Base-by-base conservation (phyloP, 2,113 vertebrate species). In the Vulpes ferrilata region DNA sequence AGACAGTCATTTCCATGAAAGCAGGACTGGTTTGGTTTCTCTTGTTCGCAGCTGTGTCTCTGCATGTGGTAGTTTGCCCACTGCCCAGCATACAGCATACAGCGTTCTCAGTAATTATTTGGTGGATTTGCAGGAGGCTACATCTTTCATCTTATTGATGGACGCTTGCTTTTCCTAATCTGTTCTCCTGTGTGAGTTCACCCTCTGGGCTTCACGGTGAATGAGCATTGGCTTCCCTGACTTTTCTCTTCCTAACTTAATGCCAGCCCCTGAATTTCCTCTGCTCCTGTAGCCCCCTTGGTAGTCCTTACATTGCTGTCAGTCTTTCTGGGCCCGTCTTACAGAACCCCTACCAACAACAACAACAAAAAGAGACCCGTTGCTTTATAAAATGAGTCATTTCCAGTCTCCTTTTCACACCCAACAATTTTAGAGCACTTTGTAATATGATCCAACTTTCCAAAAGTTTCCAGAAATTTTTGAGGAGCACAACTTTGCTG, bases 351-450 rank as follows among this genome's bases (percentile, higher is more conserved):
- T 79, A 38, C 82, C 57, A 74, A 71, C 23, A 62, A 62, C 23
- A 62, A 25, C 60, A 22, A 71, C 17, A 84, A 93, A 92, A 67
- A 90, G 11, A 85, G 62, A 83, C 7, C 79, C 11, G 51, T 11
- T 89, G 22, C 35, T 92, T 96, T 95, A 67, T 90, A 80, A 94
- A 96, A 84, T 95, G 93, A 90, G 62, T 88, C 80, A 84, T 78
- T 55, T 90, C 10, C 16, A 95, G 69, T 88, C 59, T 93, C 25
- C 35, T 95, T 96, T 92, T 96, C 79, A 95, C 73, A 88, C 27
- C 90, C 92, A 95, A 84, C 62, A 93, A 92, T 96, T 98, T 92
- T 89, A 76, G 81, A 96, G 22, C 62, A 83, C 43, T 95, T 95
- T 86, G 25, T 76, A 96, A 95, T 69, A 95, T 43, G 55, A 96